Evolutionary conservation across 2,888 invertebrate genomes (phyloP), one percentile per base, ranked within the genome.

Genomic region (Sphaerophoria taeniata): DNA sequence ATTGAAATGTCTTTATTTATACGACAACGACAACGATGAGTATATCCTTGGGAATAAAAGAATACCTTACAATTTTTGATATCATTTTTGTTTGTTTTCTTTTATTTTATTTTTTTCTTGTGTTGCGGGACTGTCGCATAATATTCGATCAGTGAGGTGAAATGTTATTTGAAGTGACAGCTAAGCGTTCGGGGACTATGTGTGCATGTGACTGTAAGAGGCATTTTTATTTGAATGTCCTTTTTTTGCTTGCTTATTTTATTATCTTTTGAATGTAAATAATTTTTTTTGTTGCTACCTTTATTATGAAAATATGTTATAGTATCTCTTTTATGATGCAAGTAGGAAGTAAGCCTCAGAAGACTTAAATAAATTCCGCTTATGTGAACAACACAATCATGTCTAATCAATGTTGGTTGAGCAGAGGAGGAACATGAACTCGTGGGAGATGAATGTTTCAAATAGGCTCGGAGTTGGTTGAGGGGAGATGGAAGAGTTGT

Each of bases 111-210:
- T 24, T 24, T 24, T 24, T 24, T 24, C n/a, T 24, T 24, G 24
- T 24, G 24, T 24, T 24, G 24, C 24, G 24, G 24, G 24, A 76
- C 70, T 75, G 74, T 84, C 77, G 69, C 65, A 65, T 80, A 75
- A 80, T 85, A 80, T 78, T 87, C 81, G 85, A 77, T 85, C 85
- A 85, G 53, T 74, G 78, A 78, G 77, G 81, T 85, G 81, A 81
- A 24, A 81, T 82, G 81, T 81, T 85, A 87, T 86, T 86, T 77
- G 82, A 82, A 86, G 79, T 85, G 87, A 86, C 85, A 86, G 87
- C 77, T 73, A 39, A 55, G 67, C 77, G 72, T 61, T 67, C 31
- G 43, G 65, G 53, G 34, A 14, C 11, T 16, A 24, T 7, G 16
- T 51, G 33, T 55, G 39, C 49, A 33, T 58, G 45, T 36, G 61